Evolutionary conservation across 2,888 invertebrate genomes (phyloP).

Genomic region (Leistus spinibarbis): DNA sequence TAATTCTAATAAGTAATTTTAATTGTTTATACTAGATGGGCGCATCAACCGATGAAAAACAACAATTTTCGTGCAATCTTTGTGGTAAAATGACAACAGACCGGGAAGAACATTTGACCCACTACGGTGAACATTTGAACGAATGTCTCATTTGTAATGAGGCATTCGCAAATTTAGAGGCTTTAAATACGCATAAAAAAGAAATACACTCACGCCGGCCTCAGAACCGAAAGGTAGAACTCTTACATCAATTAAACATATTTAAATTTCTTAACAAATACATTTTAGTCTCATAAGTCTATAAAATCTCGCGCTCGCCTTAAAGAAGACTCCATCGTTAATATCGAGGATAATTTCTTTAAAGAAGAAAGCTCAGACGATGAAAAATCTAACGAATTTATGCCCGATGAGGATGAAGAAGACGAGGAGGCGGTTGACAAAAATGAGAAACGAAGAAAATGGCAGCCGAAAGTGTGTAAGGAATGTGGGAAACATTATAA

Average conservation of each 20-base stretch:
- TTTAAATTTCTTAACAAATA: no score
- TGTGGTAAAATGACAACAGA: constrained; percentile 54
- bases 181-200: constrained; percentile 53
- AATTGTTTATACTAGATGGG: constrained; percentile 3
- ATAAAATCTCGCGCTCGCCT: constrained; percentile 15
- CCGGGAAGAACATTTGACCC: constrained; percentile 53
- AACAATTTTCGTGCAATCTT: constrained; percentile 53
- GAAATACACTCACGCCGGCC: constrained; percentile 47
- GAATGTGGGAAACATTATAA: constrained; percentile 65
- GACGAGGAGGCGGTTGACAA: constrained; percentile 44
- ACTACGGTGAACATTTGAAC: constrained; percentile 55
- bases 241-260: neutral
- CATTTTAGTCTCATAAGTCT: constrained; percentile 13
- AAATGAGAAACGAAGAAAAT: constrained; percentile 37
- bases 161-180: constrained; percentile 58
- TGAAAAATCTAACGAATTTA: constrained; percentile 41
- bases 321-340: constrained; percentile 32
- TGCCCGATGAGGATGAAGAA: constrained; percentile 44
- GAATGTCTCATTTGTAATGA: constrained; percentile 56
- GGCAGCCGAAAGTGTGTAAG: constrained; percentile 53
- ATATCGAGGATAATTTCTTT: constrained; percentile 13
- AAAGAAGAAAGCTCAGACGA: constrained; percentile 42
- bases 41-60: constrained; percentile 19
- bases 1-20: neutral
- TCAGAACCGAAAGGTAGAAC: constrained; percentile 29